phyloP scores from a whole-genome alignment of 2,113 vertebrate genomes.

The Morone chrysops region DNA sequence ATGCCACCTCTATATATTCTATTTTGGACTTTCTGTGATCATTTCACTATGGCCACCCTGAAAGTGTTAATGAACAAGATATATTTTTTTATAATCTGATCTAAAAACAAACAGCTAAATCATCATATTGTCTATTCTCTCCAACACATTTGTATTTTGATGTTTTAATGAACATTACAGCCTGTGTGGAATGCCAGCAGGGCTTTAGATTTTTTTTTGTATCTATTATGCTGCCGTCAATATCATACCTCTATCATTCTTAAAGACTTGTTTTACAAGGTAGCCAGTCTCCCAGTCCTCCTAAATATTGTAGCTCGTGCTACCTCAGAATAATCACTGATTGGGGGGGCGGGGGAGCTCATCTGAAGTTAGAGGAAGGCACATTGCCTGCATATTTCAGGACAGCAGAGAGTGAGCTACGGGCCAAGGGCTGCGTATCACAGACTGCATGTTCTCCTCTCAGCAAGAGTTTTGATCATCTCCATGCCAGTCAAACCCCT shows the following conservation, averaged over 20 bases:
- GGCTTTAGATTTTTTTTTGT: neutral
- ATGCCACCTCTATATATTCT: no score
- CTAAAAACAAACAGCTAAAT: neutral
- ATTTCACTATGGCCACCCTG: no score
- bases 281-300: conserved; percentile 7
- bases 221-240: neutral
- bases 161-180: neutral
- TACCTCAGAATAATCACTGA: neutral
- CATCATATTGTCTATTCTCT: neutral
- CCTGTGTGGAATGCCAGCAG: neutral
- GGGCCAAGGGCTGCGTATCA: conserved; percentile 20
- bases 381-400: conserved; percentile 29
- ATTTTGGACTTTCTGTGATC: no score
- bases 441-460: neutral
- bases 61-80: no score
- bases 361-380: conserved; percentile 7
- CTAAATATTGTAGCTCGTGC: conserved; percentile 16
- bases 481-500: neutral
- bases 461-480: neutral
- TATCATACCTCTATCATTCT: neutral
- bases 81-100: no score
- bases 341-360: conserved; percentile 23
- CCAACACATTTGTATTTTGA: neutral
- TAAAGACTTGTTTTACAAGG: neutral
- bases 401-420: conserved; percentile 1